Conservation (phyloP, 64 coral and sea anemone species). For the Acropora yongei region DNA sequence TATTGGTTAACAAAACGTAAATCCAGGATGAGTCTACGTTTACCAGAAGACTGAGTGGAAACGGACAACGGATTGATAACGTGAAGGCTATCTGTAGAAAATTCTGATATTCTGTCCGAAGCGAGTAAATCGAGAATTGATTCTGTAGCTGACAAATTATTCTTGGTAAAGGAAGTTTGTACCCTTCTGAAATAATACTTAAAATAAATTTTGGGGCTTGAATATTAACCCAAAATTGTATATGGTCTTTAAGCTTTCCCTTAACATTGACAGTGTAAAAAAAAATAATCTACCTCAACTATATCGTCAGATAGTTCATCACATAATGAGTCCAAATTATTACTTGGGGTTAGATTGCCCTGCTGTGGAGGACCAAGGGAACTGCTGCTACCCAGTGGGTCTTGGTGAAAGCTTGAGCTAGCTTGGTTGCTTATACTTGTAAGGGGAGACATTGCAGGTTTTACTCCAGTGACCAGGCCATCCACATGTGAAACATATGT, state of each 20-base stretch:
- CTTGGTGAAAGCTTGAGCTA: neutral
- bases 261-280: conserved; percentile 36
- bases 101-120: conserved; percentile 19
- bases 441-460: conserved; percentile 50
- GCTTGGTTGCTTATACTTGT: conserved; percentile 14
- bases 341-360: no score
- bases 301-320: conserved; percentile 52
- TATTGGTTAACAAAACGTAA: conserved; percentile 26
- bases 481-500: conserved; percentile 12
- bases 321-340: neutral
- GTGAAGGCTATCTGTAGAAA: conserved; percentile 6
- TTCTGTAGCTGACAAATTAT: conserved; percentile 48
- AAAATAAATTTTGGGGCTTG: conserved; percentile 55
- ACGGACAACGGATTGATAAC: neutral
- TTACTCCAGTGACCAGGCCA: conserved; percentile 46
- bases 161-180: conserved; percentile 52
- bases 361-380: no score
- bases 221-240: conserved; percentile 50
- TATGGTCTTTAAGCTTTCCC: conserved; percentile 39
- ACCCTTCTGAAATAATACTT: conserved; percentile 40
- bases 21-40: conserved; percentile 44
- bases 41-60: conserved; percentile 13
- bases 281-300: conserved; percentile 37
- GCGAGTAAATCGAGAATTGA: conserved; percentile 40
- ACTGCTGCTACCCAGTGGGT: no score